Percentiles rank a stretch among this genome's conserved stretches.
phyloP scores from a whole-genome alignment of 2,888 invertebrate species.

The Drosophila cognata region DNA sequence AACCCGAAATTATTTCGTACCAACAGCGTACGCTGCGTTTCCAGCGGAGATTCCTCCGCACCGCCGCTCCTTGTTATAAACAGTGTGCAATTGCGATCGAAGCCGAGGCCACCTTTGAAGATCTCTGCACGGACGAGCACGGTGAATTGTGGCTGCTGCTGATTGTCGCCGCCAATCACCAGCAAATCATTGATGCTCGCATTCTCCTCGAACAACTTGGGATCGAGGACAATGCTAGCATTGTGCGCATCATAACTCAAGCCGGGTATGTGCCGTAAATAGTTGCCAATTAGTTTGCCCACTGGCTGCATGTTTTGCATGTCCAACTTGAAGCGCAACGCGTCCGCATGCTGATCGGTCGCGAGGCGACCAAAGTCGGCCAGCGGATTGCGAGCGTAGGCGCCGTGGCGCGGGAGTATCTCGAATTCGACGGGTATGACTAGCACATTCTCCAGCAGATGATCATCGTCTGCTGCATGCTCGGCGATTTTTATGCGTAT shows the following conservation, averaged over 20 bases:
- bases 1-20: constrained; percentile 91
- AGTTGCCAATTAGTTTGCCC: constrained; percentile 51
- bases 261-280: constrained; percentile 66
- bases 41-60: constrained; percentile 59
- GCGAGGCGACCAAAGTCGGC: constrained; percentile 94
- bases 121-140: constrained; percentile 82
- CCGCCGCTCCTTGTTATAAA: constrained; percentile 70
- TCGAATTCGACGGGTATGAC: constrained; percentile 94
- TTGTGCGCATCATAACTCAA: constrained; percentile 69
- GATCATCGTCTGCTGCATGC: constrained; percentile 49
- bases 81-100: constrained; percentile 77
- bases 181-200: constrained; percentile 75
- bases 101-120: constrained; percentile 81
- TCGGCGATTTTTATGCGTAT: constrained; percentile 87
- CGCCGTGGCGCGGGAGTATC: constrained; percentile 89
- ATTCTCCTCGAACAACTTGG: constrained; percentile 69
- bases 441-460: constrained; percentile 85
- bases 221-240: constrained; percentile 79
- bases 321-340: constrained; percentile 86
- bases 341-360: constrained; percentile 83
- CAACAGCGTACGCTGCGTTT: constrained; percentile 86
- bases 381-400: constrained; percentile 91
- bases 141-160: constrained; percentile 62
- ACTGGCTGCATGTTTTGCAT: constrained; percentile 65
- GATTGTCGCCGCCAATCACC: constrained; percentile 52